Base-by-base conservation (phyloP, 2,113 vertebrate genomes). In the Serilophus lunatus region DNA sequence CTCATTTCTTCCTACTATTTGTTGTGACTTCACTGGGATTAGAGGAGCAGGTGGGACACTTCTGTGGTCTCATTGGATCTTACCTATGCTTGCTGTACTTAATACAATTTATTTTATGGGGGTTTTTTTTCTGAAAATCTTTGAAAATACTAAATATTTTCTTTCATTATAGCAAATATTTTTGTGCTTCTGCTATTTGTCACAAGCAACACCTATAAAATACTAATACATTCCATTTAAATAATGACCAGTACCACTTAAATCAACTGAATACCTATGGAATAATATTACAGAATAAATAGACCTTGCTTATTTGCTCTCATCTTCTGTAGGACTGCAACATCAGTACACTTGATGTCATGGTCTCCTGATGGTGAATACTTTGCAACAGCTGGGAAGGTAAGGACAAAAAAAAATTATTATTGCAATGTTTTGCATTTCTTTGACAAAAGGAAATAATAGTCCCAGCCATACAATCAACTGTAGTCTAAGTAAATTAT, bases 281-380 rank as follows among this genome's bases (percentile, higher is more conserved):
- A 87, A 29, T 74, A 69, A 69, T 84, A 64, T 28, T 83, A 35
- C 18, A 49, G 45, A 95, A 79, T 88, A 80, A 76, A 76, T 20
- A 72, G 18, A 10, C 9, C 33, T 68, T 60, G 80, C 54, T 85
- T 78, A 72, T 44, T 57, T 70, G 22, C 7, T 70, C 7, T 72
- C 70, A 1, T 96, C 36, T 95, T 86, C 88, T 86, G 69, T 87
- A 99, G 99, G 97, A 99, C 99, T 28, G 99, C 99, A 66, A 98
- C 99, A n/a, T 98, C 99, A 75, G 97, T 99, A n/a, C 98, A 98
- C 91, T 96, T 99, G 92, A 99, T 99, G 98, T 98, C 99, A 95
- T 99, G 99, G 99, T 99, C 99, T 80, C 99, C 99, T 93, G 99
- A 99, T 97, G 99, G 99, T 90, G 99, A 99, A 98, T 99, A 99